Evolutionary conservation across 2,797 vertebrate species (phyloP), one percentile per base, ranked within the genome.

Genomic region (Salarias fasciatus): DNA sequence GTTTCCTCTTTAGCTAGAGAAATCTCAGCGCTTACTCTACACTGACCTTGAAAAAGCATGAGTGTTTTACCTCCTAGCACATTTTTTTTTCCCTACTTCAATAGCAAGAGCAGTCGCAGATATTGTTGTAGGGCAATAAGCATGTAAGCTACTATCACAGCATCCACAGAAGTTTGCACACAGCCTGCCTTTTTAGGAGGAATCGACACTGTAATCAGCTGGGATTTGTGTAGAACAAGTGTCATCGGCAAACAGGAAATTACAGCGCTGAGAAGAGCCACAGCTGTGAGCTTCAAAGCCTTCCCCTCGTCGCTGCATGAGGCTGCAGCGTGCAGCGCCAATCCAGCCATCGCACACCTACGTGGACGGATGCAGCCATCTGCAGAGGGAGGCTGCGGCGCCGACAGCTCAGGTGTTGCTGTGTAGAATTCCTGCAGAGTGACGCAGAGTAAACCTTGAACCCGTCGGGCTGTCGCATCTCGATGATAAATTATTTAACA

Each of bases 211-310:
- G 45, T 66, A 74, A 59, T 82, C 71, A 81, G 65, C 48, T 76
- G 18, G 71, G 72, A 72, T 77, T 68, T 56, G 63, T 68, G 49
- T 29, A 55, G 60, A 74, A 67, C 53, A 53, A 68, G 37, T 69
- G 51, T 72, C 58, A 48, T 56, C 55, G 75, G 47, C 74, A 75
- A 69, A 77, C 81, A 85, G 85, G 79, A 89, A 86, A 82, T 81
- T 56, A 84, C 63, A 71, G 48, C 69, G 57, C 80, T 68, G 48
- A 49, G 45, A 74, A 43, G 40, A 53, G 75, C 82, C 84, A 33
- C 75, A 88, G 59, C 40, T 47, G 57, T 29, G 70, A 24, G 36
- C 48, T 74, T 1, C 11, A 76, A 59, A 66, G 59, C 59, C 11
- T 68, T 76, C 61, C 59, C 66, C 46, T 57, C 46, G 8, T 57